Evolutionary conservation across 1,140 invertebrate genomes (phyloP).

Genomic region (Eriocheir sinensis): DNA sequence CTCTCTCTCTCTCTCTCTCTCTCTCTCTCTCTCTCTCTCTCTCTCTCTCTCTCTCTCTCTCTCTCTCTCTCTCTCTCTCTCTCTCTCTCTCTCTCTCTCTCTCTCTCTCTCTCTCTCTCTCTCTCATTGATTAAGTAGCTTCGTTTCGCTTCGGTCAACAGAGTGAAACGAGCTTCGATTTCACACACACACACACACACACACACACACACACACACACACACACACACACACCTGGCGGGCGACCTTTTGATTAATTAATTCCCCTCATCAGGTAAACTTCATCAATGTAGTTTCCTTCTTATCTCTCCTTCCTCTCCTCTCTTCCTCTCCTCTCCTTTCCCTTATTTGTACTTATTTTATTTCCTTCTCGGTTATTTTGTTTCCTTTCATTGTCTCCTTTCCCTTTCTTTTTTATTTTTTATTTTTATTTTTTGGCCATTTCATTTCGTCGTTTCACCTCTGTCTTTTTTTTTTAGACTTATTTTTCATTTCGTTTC

Average conservation of each 20-base stretch:
- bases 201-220: background rate
- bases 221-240: background rate
- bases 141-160: slow-evolving; percentile 1
- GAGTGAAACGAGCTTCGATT: background rate
- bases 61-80: background rate
- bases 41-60: background rate
- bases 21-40: background rate
- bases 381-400: too few relatives aligned
- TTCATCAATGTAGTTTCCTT: too few relatives aligned
- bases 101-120: background rate
- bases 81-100: background rate
- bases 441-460: too few relatives aligned
- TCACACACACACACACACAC: background rate
- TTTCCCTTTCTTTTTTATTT: too few relatives aligned
- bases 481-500: too few relatives aligned
- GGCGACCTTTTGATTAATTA: background rate
- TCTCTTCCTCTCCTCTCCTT: too few relatives aligned
- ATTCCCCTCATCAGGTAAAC: too few relatives aligned
- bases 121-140: background rate
- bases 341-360: too few relatives aligned
- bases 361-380: too few relatives aligned
- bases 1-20: background rate
- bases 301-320: too few relatives aligned
- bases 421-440: too few relatives aligned
- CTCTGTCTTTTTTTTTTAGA: too few relatives aligned